Evolutionary conservation across 2,113 vertebrate species (phyloP).

Genomic region (Orientallactaga bullata): DNA sequence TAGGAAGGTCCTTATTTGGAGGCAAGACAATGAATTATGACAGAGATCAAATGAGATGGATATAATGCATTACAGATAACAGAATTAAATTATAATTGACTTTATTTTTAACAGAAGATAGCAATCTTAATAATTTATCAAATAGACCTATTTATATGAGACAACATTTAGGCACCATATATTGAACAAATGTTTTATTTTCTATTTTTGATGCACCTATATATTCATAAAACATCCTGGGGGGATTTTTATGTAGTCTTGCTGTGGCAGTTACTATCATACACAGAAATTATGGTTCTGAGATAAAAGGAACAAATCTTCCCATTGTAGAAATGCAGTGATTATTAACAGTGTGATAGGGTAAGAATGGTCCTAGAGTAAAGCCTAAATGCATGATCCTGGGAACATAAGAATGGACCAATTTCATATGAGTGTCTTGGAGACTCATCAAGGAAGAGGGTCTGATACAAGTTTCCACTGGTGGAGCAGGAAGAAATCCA

Average conservation of each 20-base stretch:
- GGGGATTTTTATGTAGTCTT: conserved; percentile 34
- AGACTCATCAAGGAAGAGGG: not conserved
- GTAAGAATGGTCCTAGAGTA: not conserved
- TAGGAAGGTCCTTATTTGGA: not conserved
- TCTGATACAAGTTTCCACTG: not conserved
- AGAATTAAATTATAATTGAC: not conserved
- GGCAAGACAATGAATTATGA: not conserved
- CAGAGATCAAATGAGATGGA: not conserved
- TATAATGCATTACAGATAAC: conserved; percentile 1
- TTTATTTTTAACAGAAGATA: conserved; percentile 48
- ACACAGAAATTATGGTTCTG: conserved; percentile 12
- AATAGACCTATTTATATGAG: conserved; percentile 52
- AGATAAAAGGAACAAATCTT: conserved; percentile 36
- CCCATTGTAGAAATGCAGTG: not conserved
- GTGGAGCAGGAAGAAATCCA: conserved; percentile 9
- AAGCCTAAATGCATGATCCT: conserved; percentile 22
- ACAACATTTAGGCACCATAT: conserved; percentile 15
- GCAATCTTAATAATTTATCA: conserved; percentile 41
- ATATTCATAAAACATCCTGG: conserved; percentile 48
- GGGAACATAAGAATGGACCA: not conserved
- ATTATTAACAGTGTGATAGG: not conserved
- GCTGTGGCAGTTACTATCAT: not conserved
- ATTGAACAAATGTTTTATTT: conserved; percentile 59
- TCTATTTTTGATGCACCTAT: conserved; percentile 50
- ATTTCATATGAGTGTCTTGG: not conserved